Evolutionary conservation across 2,113 vertebrate genomes (phyloP).

Genomic region (Ginglymostoma cirratum): DNA sequence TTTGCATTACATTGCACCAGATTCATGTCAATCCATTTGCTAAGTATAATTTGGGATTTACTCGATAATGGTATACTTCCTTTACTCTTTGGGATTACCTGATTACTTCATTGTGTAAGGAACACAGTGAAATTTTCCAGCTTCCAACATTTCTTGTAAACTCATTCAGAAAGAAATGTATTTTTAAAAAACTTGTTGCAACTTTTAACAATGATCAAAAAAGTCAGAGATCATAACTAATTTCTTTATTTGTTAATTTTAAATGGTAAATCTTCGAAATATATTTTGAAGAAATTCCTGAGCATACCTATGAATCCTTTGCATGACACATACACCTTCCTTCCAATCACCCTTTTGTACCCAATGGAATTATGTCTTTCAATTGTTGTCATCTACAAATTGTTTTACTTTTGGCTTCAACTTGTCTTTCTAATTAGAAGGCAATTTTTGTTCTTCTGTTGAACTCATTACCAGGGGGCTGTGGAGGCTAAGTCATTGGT

Average conservation of each 20-base stretch:
- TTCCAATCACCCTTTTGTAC: not conserved
- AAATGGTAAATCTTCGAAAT: not conserved
- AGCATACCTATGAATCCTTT: not conserved
- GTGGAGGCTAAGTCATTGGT: too few relatives aligned
- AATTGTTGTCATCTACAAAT: constrained; percentile 25
- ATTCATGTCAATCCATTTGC: not conserved
- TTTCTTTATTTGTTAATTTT: not conserved
- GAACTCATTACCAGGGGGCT: too few relatives aligned
- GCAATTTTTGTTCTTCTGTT: too few relatives aligned
- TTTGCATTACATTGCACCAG: constrained; percentile 12
- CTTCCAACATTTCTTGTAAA: not conserved
- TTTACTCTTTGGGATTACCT: not conserved
- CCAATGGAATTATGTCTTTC: not conserved
- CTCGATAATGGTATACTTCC: not conserved
- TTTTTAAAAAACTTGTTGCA: not conserved
- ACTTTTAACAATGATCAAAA: not conserved
- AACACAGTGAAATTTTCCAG: not conserved
- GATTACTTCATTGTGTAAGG: not conserved
- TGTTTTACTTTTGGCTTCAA: constrained; percentile 38
- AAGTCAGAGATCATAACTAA: not conserved
- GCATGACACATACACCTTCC: not conserved
- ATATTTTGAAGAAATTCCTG: not conserved
- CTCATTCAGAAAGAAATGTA: not conserved
- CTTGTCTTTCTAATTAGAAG: constrained; percentile 37
- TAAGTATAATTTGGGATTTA: not conserved